Conservation (phyloP, 2,888 invertebrate genomes). For the Meiosimyza platycephala region DNA sequence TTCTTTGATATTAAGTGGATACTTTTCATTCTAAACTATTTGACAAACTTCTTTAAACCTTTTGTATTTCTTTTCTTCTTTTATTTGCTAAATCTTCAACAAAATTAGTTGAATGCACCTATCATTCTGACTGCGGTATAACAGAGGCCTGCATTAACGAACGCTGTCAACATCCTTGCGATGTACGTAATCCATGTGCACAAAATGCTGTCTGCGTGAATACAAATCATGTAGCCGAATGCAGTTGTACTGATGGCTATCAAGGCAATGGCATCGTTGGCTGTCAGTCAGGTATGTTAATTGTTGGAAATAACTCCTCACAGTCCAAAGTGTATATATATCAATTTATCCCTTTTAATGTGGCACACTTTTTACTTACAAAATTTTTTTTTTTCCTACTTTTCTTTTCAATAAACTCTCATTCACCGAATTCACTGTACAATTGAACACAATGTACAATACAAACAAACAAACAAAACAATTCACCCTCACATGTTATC, state of each 20-base stretch:
- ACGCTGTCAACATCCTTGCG: constrained; percentile 89
- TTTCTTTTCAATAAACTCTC: too few species aligned
- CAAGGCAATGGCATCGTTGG: constrained; percentile 88
- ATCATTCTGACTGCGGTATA: constrained; percentile 85
- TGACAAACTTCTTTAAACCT: background rate
- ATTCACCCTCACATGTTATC: constrained; percentile 25
- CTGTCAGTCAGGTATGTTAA: constrained; percentile 78
- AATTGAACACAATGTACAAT: constrained; percentile 27
- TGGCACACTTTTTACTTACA: constrained; percentile 21
- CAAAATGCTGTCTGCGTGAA: constrained; percentile 88
- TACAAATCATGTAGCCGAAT: constrained; percentile 87
- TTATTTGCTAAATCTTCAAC: constrained; percentile 40
- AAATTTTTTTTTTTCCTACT: background rate
- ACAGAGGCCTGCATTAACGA: constrained; percentile 88
- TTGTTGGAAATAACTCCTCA: background rate
- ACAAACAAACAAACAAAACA: constrained; percentile 8
- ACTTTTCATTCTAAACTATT: too few species aligned
- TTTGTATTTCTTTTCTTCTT: constrained; percentile 39
- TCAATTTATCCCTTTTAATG: background rate
- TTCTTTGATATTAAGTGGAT: too few species aligned
- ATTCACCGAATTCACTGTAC: constrained; percentile 9
- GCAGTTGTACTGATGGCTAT: constrained; percentile 86
- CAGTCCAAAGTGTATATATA: background rate
- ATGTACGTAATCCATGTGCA: constrained; percentile 85
- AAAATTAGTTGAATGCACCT: constrained; percentile 82